Conservation (phyloP, 2,888 invertebrate genomes). For the Hipparchia semele region DNA sequence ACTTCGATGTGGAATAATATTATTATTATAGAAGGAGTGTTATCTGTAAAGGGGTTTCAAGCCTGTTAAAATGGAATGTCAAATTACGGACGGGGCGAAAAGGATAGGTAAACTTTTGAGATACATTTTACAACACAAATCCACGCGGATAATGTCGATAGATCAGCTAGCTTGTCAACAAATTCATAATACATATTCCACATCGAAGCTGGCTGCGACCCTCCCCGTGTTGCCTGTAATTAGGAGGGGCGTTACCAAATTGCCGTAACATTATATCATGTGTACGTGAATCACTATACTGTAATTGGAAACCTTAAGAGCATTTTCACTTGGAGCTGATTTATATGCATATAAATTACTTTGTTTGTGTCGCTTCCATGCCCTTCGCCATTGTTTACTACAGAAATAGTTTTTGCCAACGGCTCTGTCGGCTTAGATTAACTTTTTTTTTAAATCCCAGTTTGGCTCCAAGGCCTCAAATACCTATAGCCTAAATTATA, state of each 20-base stretch:
- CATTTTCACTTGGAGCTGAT: conserved; percentile 6
- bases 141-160: too few relatives aligned
- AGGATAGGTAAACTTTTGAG: too few relatives aligned
- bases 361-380: background rate
- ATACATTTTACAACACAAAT: too few relatives aligned
- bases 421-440: background rate
- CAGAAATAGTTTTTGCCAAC: background rate
- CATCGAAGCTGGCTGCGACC: conserved; percentile 30
- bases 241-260: conserved; percentile 67
- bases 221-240: conserved; percentile 39
- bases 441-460: too few relatives aligned
- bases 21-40: conserved; percentile 48
- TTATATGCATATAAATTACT: conserved; percentile 12
- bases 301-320: conserved; percentile 32
- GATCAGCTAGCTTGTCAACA: background rate
- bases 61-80: conserved; percentile 21
- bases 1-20: too few relatives aligned
- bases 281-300: conserved; percentile 44
- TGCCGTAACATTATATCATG: conserved; percentile 57
- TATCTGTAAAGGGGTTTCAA: conserved; percentile 41
- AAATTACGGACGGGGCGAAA: too few relatives aligned
- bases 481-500: too few relatives aligned
- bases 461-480: too few relatives aligned
- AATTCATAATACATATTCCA: background rate
- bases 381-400: background rate